Evolutionary conservation across 2,113 vertebrate species (phyloP).

Genomic region (Laticauda laticaudata): DNA sequence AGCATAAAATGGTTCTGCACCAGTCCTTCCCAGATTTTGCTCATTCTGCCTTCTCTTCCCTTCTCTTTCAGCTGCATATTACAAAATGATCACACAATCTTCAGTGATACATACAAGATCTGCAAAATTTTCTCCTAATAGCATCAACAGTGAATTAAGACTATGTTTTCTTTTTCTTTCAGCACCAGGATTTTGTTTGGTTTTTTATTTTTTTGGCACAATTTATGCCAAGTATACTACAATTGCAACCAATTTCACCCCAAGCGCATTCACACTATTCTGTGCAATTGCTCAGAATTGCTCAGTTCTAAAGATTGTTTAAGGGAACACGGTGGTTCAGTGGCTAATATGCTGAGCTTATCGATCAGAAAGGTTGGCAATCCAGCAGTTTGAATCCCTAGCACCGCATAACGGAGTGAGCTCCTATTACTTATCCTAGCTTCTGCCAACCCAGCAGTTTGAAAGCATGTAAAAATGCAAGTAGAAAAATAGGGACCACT

Average conservation of each 20-base stretch:
- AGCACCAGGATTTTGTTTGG: background rate
- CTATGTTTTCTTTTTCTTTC: too few relatives aligned
- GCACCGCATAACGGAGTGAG: too few relatives aligned
- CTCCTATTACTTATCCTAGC: too few relatives aligned
- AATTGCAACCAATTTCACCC: background rate
- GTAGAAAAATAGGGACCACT: too few relatives aligned
- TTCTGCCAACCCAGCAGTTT: too few relatives aligned
- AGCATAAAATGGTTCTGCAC: background rate
- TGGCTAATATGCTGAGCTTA: too few relatives aligned
- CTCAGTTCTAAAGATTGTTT: background rate
- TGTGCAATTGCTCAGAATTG: background rate
- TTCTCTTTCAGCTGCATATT: background rate
- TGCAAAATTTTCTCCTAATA: background rate
- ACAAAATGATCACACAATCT: background rate
- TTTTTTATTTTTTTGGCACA: background rate
- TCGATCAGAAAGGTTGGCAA: too few relatives aligned
- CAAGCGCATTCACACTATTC: background rate
- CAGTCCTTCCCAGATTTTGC: background rate
- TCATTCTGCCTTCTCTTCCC: background rate
- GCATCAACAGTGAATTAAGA: too few relatives aligned
- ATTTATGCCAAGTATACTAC: background rate
- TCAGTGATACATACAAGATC: background rate
- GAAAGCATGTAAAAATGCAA: too few relatives aligned
- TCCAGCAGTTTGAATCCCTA: too few relatives aligned
- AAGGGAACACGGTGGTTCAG: background rate